Evolutionary conservation across 2,888 invertebrate genomes (phyloP).

Genomic region (Mantis religiosa): DNA sequence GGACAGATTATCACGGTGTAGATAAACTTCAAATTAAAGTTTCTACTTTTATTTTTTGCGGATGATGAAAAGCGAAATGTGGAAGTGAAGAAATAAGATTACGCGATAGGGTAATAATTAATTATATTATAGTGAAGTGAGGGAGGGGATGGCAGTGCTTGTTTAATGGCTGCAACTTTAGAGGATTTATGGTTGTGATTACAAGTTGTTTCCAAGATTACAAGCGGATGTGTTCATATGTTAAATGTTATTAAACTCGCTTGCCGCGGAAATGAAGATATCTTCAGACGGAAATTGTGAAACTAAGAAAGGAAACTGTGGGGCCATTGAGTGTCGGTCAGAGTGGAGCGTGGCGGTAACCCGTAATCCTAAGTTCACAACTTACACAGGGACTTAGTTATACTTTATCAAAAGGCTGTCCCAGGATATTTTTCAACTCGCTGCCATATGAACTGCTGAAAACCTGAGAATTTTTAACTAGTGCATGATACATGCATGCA

Average conservation of each 20-base stretch:
- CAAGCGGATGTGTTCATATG: constrained; percentile 4
- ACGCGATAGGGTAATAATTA: neutral
- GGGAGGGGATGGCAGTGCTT: neutral
- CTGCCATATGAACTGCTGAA: neutral
- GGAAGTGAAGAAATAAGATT: neutral
- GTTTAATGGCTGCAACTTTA: neutral
- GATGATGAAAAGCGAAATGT: neutral
- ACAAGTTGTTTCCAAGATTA: neutral
- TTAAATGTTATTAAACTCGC: constrained; percentile 8
- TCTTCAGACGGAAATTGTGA: constrained; percentile 21
- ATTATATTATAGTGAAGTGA: neutral
- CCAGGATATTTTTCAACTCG: neutral
- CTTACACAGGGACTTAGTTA: neutral
- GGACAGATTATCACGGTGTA: neutral
- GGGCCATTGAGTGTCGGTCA: neutral
- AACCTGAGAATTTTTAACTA: neutral
- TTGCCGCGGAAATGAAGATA: constrained; percentile 16
- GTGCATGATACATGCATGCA: too few relatives aligned
- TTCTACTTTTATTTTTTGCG: neutral
- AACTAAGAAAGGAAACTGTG: neutral
- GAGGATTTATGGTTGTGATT: neutral
- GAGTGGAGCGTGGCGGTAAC: neutral
- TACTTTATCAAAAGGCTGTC: neutral
- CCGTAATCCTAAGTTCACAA: neutral
- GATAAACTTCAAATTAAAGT: neutral